These are phyloP conservation scores for Sarcophaga peregrina DNA, from an alignment of 1,140 invertebrate genomes.

Conservation along the genomic window DNA sequence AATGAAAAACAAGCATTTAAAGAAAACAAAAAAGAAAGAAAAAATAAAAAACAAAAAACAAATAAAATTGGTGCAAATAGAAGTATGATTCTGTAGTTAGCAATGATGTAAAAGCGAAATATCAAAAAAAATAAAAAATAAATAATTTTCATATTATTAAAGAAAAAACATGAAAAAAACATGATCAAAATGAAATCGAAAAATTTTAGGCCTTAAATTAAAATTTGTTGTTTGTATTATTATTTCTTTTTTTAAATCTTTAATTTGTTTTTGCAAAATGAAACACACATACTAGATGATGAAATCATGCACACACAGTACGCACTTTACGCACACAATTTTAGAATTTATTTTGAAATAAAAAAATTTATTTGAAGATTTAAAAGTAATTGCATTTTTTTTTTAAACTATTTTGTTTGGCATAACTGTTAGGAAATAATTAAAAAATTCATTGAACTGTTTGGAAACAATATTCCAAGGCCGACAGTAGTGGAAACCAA, in stretches of 20 bases:
- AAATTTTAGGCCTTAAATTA: neutral
- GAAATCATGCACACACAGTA: constrained; percentile 1
- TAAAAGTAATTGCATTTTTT: neutral
- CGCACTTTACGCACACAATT: constrained; percentile 17
- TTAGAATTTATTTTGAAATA: constrained; percentile 20
- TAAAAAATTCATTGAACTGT: no score
- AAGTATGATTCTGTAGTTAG: neutral
- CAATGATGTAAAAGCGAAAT: neutral
- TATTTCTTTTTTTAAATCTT: neutral
- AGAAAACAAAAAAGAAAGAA: no score
- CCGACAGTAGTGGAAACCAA: no score
- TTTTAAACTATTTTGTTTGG: neutral
- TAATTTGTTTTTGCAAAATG: neutral
- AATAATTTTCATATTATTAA: neutral
- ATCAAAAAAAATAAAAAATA: neutral
- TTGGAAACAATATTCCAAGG: no score
- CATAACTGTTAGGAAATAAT: no score
- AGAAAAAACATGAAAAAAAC: neutral
- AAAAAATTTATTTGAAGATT: constrained; percentile 12
- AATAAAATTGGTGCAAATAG: constrained; percentile 11
- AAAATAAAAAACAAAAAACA: neutral
- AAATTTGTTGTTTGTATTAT: constrained; percentile 7
- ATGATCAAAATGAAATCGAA: neutral
- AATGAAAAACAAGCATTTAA: no score
- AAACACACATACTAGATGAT: neutral